Percentiles rank a stretch among this genome's conserved stretches.
These are phyloP conservation scores for Amblyraja radiata DNA, from an alignment of 2,797 vertebrate species.

Conservation along the genomic window DNA sequence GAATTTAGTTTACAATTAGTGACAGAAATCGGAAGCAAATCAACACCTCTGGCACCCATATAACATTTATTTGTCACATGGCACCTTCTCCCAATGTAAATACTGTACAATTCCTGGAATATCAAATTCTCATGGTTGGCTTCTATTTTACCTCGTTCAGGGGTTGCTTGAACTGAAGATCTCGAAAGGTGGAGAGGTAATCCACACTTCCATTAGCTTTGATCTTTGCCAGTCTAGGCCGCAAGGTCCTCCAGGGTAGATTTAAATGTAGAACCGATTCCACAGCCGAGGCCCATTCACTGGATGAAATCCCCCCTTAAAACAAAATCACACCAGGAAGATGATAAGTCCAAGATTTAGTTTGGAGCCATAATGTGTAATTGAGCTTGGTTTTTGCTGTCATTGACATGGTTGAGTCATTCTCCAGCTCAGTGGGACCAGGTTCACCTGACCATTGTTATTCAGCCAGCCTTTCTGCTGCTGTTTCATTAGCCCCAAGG, in stretches of 20 bases:
- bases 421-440: neutral
- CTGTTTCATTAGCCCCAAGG: neutral
- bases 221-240: constrained; percentile 58
- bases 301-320: constrained; percentile 63
- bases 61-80: neutral
- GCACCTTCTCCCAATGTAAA: neutral
- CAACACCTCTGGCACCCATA: neutral
- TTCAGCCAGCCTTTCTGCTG: neutral
- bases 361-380: neutral
- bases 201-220: constrained; percentile 66
- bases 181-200: constrained; percentile 78
- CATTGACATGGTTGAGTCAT: neutral
- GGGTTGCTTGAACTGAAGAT: constrained; percentile 66
- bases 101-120: neutral
- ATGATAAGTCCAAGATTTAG: neutral
- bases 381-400: neutral
- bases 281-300: constrained; percentile 76
- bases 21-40: neutral
- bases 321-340: constrained; percentile 19
- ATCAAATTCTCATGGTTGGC: neutral
- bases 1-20: neutral
- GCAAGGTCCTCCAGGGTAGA: constrained; percentile 85
- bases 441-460: neutral
- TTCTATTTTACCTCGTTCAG: constrained; percentile 64
- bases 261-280: constrained; percentile 74